phyloP scores from a whole-genome alignment of 1,140 invertebrate genomes.

The Bombus superbus region DNA sequence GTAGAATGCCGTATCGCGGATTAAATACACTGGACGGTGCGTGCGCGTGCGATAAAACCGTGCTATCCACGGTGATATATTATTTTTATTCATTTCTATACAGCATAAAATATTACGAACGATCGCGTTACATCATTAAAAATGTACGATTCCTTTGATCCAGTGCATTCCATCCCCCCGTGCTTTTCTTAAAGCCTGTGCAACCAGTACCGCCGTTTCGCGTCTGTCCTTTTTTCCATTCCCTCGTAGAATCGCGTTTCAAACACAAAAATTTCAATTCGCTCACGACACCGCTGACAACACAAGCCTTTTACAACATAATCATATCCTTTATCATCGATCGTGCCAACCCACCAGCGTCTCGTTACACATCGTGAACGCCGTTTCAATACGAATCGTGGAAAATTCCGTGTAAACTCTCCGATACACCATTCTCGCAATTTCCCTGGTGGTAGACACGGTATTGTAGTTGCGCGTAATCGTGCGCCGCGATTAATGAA shows the following conservation, averaged over 20 bases:
- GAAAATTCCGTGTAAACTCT: neutral
- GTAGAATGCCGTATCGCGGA: constrained; percentile 61
- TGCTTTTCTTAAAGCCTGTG: constrained; percentile 33
- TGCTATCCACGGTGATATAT: constrained; percentile 47
- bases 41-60: constrained; percentile 49
- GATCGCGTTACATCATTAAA: constrained; percentile 62
- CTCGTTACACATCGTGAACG: constrained; percentile 18
- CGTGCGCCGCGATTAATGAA: constrained; percentile 30
- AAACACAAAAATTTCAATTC: constrained; percentile 28
- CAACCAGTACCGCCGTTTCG: neutral
- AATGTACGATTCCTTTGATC: constrained; percentile 55
- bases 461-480: neutral
- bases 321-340: constrained; percentile 37
- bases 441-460: neutral
- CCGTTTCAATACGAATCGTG: neutral
- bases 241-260: constrained; percentile 27
- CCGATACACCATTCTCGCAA: neutral
- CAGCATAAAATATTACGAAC: constrained; percentile 48
- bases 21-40: constrained; percentile 54
- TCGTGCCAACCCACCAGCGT: neutral
- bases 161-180: neutral
- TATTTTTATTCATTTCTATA: constrained; percentile 57
- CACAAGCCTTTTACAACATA: constrained; percentile 1
- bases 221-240: no score
- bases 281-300: neutral